Evolutionary conservation across 2,888 invertebrate species (phyloP).

Genomic region (Gymnosoma rotundatum): DNA sequence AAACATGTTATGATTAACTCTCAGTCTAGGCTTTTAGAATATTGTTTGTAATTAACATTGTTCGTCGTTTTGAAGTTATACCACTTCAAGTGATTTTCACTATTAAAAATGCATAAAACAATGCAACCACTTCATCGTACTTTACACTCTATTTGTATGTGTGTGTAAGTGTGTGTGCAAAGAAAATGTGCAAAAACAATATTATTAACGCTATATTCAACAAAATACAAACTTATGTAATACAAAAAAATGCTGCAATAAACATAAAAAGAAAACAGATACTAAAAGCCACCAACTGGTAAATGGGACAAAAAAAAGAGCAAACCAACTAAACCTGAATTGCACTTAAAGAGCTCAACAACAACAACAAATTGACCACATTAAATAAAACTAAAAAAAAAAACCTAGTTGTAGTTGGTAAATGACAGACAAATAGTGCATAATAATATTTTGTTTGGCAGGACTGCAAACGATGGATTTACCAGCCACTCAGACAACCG

Average conservation of each 20-base stretch:
- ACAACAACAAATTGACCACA: conserved; percentile 57
- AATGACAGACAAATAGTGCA: conserved; percentile 3
- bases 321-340: conserved; percentile 47
- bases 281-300: conserved; percentile 44
- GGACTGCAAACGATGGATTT: conserved; percentile 7
- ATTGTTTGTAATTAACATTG: conserved; percentile 16
- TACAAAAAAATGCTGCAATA: conserved; percentile 41
- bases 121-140: conserved; percentile 13
- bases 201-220: conserved; percentile 48
- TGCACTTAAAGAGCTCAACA: conserved; percentile 40
- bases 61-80: neutral
- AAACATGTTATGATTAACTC: conserved; percentile 3
- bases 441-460: neutral
- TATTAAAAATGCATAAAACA: conserved; percentile 8
- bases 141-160: neutral
- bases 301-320: conserved; percentile 39
- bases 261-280: conserved; percentile 39
- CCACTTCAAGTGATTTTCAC: neutral
- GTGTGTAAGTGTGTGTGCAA: neutral
- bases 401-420: conserved; percentile 18
- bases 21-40: conserved; percentile 32
- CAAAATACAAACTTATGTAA: conserved; percentile 51
- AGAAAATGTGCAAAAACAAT: conserved; percentile 32
- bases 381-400: conserved; percentile 43
- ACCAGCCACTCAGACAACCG: neutral